These are phyloP conservation scores for Amphipoea oculea DNA, from an alignment of 2,888 invertebrate species.

Conservation along the genomic window DNA sequence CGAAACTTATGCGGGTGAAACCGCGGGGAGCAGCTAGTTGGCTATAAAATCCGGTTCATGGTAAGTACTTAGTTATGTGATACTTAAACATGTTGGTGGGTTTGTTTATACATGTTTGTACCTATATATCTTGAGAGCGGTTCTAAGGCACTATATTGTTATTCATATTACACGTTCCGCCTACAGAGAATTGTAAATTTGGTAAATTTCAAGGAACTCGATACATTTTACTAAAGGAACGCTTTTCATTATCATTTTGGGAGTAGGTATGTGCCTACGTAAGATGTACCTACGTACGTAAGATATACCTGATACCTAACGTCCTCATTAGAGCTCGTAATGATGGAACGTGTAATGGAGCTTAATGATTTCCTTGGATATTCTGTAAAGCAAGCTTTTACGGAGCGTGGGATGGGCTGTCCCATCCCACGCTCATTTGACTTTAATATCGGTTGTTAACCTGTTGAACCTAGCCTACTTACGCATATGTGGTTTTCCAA, in stretches of 20 bases:
- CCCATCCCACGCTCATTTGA: background rate
- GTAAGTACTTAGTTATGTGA: conserved; percentile 3
- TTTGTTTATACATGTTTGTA: conserved; percentile 44
- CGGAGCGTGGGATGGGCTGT: background rate
- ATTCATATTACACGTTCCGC: conserved; percentile 64
- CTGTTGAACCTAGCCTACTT: background rate
- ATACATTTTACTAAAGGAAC: conserved; percentile 46
- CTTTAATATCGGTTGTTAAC: background rate
- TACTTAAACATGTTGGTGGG: conserved; percentile 35
- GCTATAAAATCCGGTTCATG: conserved; percentile 32
- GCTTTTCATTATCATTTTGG: conserved; percentile 50
- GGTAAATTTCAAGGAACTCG: conserved; percentile 60
- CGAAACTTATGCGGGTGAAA: too few relatives aligned
- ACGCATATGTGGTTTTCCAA: background rate
- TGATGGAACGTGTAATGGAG: conserved; percentile 23
- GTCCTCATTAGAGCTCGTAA: conserved; percentile 49
- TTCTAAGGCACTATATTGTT: conserved; percentile 59
- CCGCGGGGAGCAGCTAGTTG: too few relatives aligned
- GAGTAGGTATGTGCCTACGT: conserved; percentile 2
- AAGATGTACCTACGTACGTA: conserved; percentile 33
- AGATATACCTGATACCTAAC: conserved; percentile 41
- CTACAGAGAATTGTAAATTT: conserved; percentile 66
- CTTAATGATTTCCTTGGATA: conserved; percentile 43
- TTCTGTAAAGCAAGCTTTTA: conserved; percentile 9
- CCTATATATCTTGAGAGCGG: conserved; percentile 24